These are phyloP conservation scores for Phortica okadai DNA, from an alignment of 2,888 invertebrate genomes.

Conservation along the genomic window DNA sequence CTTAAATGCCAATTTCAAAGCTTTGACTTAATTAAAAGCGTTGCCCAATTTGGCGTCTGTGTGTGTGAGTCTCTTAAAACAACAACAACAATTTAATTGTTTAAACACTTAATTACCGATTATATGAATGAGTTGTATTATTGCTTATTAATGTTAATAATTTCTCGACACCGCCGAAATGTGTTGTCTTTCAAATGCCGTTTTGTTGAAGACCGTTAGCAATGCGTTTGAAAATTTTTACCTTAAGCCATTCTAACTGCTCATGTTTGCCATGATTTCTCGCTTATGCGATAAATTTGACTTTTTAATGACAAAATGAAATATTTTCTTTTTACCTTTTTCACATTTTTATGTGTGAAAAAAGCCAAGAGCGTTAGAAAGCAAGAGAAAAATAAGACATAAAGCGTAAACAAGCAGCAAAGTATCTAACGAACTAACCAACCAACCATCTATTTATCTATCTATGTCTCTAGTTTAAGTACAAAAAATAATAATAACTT, in stretches of 20 bases:
- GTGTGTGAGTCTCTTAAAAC: not conserved
- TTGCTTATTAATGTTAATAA: not conserved
- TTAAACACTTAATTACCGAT: not conserved
- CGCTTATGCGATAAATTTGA: slow-evolving; percentile 60
- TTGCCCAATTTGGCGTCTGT: not conserved
- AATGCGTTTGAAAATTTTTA: not conserved
- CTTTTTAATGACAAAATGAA: slow-evolving; percentile 65
- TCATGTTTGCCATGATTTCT: slow-evolving; percentile 36
- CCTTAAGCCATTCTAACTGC: not conserved
- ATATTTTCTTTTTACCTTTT: slow-evolving; percentile 45
- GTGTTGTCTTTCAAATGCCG: not conserved
- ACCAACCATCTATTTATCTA: slow-evolving; percentile 45
- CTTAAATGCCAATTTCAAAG: not conserved
- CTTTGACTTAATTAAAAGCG: not conserved
- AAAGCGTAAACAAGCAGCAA: not conserved
- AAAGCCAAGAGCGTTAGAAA: slow-evolving; percentile 48
- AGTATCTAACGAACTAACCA: not conserved
- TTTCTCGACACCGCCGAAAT: not conserved
- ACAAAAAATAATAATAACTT: not conserved
- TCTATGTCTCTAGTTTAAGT: not conserved
- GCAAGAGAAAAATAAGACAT: slow-evolving; percentile 37
- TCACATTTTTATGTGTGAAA: slow-evolving; percentile 64
- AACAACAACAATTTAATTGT: not conserved
- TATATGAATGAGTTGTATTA: not conserved
- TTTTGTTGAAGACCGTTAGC: not conserved